Conservation (phyloP, 2,113 vertebrate species). For the Lampris megalopsis region DNA sequence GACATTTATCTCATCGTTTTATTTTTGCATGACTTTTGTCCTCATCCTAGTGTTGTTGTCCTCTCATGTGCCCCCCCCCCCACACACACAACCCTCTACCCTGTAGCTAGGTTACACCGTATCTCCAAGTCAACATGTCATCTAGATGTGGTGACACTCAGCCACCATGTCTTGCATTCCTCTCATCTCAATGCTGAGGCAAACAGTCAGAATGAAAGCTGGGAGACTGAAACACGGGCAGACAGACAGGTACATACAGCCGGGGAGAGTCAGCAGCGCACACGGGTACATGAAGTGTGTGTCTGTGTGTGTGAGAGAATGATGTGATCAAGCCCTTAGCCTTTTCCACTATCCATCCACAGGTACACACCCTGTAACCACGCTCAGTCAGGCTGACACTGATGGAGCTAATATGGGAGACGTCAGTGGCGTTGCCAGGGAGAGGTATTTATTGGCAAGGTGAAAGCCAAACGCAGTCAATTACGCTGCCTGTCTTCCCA, state of each 20-base stretch:
- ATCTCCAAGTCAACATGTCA: constrained; percentile 59
- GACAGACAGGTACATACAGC: not conserved
- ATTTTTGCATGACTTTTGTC: constrained; percentile 43
- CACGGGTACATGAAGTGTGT: constrained; percentile 5
- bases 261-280: not conserved
- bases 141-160: constrained; percentile 51
- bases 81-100: constrained; percentile 35
- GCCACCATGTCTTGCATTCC: constrained; percentile 17
- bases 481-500: constrained; percentile 76
- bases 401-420: constrained; percentile 69
- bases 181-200: constrained; percentile 37
- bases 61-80: constrained; percentile 42
- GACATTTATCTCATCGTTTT: not conserved
- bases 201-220: constrained; percentile 33
- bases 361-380: constrained; percentile 33
- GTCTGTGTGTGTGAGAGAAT: not conserved
- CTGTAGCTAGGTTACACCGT: constrained; percentile 56
- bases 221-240: not conserved
- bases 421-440: constrained; percentile 59
- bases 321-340: constrained; percentile 23
- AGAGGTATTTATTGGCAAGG: constrained; percentile 72
- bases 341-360: constrained; percentile 8
- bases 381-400: constrained; percentile 55
- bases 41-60: constrained; percentile 49
- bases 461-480: constrained; percentile 82